Evolutionary conservation across 2,888 invertebrate genomes (phyloP).

Genomic region (Stenodera caucasica): DNA sequence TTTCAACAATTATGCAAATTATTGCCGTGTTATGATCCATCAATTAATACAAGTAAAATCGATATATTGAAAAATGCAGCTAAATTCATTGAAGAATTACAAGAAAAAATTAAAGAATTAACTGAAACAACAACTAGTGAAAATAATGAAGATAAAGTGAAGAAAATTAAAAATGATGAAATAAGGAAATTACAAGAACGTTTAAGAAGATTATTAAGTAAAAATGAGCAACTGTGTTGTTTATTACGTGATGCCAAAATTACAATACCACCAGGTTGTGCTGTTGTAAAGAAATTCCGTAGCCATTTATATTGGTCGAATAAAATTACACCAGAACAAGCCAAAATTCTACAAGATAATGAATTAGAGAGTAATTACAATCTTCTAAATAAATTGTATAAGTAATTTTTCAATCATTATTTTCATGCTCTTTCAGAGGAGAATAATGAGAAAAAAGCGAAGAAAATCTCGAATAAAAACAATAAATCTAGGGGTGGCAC

Average conservation of each 20-base stretch:
- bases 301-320: conserved; percentile 44
- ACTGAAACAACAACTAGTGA: conserved; percentile 33
- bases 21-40: conserved; percentile 58
- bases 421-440: conserved; percentile 27
- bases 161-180: conserved; percentile 35
- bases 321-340: conserved; percentile 46
- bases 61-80: conserved; percentile 55
- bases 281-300: conserved; percentile 42
- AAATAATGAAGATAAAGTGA: conserved; percentile 36
- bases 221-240: conserved; percentile 52
- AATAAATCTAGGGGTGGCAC: conserved; percentile 24
- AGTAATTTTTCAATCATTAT: not conserved
- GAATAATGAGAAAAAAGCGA: conserved; percentile 27
- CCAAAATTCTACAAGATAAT: conserved; percentile 44
- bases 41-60: conserved; percentile 51
- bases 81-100: conserved; percentile 51
- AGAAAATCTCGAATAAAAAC: conserved; percentile 12
- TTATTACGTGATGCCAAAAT: conserved; percentile 54
- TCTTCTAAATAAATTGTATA: not conserved
- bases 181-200: conserved; percentile 50
- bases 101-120: conserved; percentile 49
- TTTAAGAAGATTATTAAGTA: conserved; percentile 49
- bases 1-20: conserved; percentile 58
- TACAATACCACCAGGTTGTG: conserved; percentile 49
- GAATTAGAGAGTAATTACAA: conserved; percentile 48